Base-by-base conservation (phyloP, 1,140 invertebrate genomes). In the Drosophila miranda region DNA sequence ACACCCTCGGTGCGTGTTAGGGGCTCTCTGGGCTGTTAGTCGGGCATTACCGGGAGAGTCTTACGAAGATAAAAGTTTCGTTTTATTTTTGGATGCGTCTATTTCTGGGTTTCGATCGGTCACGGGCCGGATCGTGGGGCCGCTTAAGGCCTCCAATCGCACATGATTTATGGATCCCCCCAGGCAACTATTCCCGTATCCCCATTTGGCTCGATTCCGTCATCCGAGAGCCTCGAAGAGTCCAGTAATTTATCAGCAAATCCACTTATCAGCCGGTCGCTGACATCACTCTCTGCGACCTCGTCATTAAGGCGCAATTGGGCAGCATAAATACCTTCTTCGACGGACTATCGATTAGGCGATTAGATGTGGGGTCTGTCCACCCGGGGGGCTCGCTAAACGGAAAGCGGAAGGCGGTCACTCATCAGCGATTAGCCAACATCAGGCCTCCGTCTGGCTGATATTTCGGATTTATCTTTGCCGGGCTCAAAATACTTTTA, bases 211-310 rank as follows among this genome's bases (percentile, higher is more conserved):
- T 55, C 34, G 50, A 68, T 68, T 49, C 43, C 50, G 62, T 56
- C 64, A 68, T 6, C 34, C 50, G 4, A 11, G 4, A 2, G 43
- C 43, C 45, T n/a, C 46, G 30, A 67, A 16, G 49, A 45, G 48
- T 68, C 30, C 28, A 45, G 44, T 34, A 68, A 64, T 23, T 83
- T 78, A 86, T 86, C 74, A 46, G 48, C 42, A 16, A 16, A 16
- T 16, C 16, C 16, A 16, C 16, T 16, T 16, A 16, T 16, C 16
- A 16, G 16, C 16, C 1, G 45, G 26, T 46, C 28, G 58, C 62
- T 87, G 82, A 87, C 83, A 89, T 87, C 83, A 87, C 79, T 76
- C 78, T 79, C 75, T 66, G 68, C 55, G 58, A 74, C 58, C 66
- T 53, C 61, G 61, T 56, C 74, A 75, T 88, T 88, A 86, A 86